Evolutionary conservation across 2,113 vertebrate species (phyloP), one percentile per base, ranked within the genome.

Genomic region (Lepisosteus osseus): DNA sequence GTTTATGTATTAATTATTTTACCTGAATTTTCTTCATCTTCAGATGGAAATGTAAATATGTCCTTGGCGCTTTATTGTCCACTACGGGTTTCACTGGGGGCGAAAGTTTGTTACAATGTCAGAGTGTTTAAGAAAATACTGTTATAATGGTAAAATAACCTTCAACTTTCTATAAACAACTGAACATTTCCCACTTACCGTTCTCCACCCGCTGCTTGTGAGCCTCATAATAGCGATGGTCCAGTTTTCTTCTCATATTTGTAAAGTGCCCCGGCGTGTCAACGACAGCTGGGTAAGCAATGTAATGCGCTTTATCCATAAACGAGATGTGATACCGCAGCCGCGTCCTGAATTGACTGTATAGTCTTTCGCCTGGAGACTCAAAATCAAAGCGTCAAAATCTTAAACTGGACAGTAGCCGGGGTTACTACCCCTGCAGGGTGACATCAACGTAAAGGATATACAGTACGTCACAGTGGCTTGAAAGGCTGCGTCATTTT

Each of bases 1-100:
- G 14, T n/a, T 43, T 12, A 13, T 42, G 55, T 56, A 13, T 61
- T 13, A 4, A 15, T 29, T n/a, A 29, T 29, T 55, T 61, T 74
- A 74, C 76, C 65, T 79, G 70, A 29, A 75, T 61, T 70, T 73
- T 80, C 69, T 77, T 75, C 71, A 71, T 70, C 11, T 80, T 80
- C 56, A 77, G 6, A 45, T 66, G 73, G 54, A 70, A 72, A n/a
- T 77, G 73, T 14, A 69, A 43, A 13, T 56, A 77, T 42, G 65
- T 73, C 66, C 45, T 75, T 9, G 65, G 68, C 44, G 68, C 44
- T 65, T 63, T 73, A 43, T 56, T 73, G 68, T 80, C 71, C 8
- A 78, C 59, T 67, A 71, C 68, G 63, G 71, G 51, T 73, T 78
- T 73, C n/a, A 67, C 71, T 77, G 40, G 15, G 64, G 0, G 29